phyloP scores from a whole-genome alignment of 2,888 invertebrate species.

The Phortica magna region DNA sequence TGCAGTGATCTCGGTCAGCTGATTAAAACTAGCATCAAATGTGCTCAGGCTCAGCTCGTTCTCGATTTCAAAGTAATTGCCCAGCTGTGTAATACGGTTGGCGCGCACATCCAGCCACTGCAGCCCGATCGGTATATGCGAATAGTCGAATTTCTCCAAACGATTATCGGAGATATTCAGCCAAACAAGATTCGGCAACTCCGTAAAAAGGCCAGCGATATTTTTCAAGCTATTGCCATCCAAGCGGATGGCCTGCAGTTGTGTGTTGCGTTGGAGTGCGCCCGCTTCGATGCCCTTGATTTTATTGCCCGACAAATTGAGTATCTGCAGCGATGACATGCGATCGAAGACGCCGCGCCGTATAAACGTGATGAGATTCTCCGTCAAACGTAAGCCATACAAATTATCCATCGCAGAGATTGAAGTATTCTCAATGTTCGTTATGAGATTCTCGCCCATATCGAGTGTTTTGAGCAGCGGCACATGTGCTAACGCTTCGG shows the following conservation, averaged over 20 bases:
- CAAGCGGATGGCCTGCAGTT: slow-evolving; percentile 91
- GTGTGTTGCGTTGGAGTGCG: slow-evolving; percentile 87
- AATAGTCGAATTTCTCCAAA: slow-evolving; percentile 93
- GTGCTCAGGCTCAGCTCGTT: slow-evolving; percentile 87
- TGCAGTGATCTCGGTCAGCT: slow-evolving; percentile 87
- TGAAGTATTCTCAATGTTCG: slow-evolving; percentile 87
- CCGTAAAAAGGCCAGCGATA: slow-evolving; percentile 89
- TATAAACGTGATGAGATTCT: slow-evolving; percentile 90
- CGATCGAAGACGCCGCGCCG: slow-evolving; percentile 88
- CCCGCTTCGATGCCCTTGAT: slow-evolving; percentile 88
- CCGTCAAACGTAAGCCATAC: slow-evolving; percentile 91
- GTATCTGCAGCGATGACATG: slow-evolving; percentile 88
- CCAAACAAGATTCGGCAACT: slow-evolving; percentile 91
- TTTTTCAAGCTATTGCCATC: slow-evolving; percentile 91
- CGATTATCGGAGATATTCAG: slow-evolving; percentile 94
- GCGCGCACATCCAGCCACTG: slow-evolving; percentile 94
- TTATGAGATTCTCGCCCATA: slow-evolving; percentile 93
- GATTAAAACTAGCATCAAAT: slow-evolving; percentile 92
- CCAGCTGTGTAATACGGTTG: slow-evolving; percentile 89
- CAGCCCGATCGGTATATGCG: slow-evolving; percentile 88
- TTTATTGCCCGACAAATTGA: slow-evolving; percentile 92
- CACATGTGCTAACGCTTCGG: slow-evolving; percentile 90
- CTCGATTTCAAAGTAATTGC: slow-evolving; percentile 86
- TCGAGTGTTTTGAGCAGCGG: slow-evolving; percentile 91
- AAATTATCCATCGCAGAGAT: slow-evolving; percentile 91